phyloP scores from a whole-genome alignment of 2,113 vertebrate genomes.

The Panthera tigris region DNA sequence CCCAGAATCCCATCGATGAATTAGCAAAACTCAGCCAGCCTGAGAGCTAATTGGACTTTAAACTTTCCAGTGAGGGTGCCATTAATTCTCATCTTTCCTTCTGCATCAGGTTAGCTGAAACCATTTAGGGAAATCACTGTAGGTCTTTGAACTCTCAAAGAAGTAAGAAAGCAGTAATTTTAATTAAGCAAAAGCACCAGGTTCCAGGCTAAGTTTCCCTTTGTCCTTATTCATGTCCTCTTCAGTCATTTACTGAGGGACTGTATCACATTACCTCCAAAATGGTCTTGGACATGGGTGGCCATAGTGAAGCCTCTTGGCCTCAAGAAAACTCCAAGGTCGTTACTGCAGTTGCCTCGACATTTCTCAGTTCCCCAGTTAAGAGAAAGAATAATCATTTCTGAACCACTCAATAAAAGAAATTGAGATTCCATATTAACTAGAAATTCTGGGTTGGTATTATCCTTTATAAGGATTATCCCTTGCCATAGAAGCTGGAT shows the following conservation, averaged over 20 bases:
- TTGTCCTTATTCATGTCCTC: slow-evolving; percentile 21
- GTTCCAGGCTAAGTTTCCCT: slow-evolving; percentile 27
- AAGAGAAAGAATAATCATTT: slow-evolving; percentile 40
- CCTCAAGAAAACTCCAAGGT: slow-evolving; percentile 45
- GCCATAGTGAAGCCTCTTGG: not conserved
- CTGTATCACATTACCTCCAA: slow-evolving; percentile 30
- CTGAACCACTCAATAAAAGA: slow-evolving; percentile 47
- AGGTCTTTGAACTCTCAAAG: slow-evolving; percentile 34
- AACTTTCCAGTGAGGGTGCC: slow-evolving; percentile 62
- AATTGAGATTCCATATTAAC: slow-evolving; percentile 48
- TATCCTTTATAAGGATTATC: slow-evolving; percentile 55
- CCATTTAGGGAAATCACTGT: slow-evolving; percentile 31
- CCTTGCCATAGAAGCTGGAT: slow-evolving; percentile 46
- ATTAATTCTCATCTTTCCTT: slow-evolving; percentile 64
- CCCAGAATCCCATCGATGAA: slow-evolving; percentile 73
- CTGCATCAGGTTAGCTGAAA: slow-evolving; percentile 57
- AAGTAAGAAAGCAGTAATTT: slow-evolving; percentile 62
- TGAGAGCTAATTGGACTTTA: slow-evolving; percentile 78
- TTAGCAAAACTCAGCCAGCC: slow-evolving; percentile 74
- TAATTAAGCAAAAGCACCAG: slow-evolving; percentile 37
- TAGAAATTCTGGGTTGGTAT: slow-evolving; percentile 36
- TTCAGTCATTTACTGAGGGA: slow-evolving; percentile 14
- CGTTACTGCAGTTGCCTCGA: not conserved
- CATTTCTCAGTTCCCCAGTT: slow-evolving; percentile 6
- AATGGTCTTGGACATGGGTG: not conserved